These are phyloP conservation scores for Rhamphomyia laevipes DNA, from an alignment of 2,888 invertebrate genomes.

Conservation along the genomic window DNA sequence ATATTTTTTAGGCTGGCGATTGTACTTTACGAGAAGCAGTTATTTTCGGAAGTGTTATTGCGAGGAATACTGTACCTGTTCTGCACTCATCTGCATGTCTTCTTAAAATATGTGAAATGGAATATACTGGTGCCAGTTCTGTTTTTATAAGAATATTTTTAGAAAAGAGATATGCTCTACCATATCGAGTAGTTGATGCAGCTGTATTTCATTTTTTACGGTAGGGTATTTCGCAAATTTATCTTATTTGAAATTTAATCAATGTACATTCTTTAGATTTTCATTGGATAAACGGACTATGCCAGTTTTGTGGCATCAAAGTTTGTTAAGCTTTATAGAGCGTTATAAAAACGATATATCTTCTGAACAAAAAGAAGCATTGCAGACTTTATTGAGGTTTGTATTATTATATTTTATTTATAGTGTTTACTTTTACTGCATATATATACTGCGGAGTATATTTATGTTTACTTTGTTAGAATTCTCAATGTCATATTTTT, in stretches of 20 bases:
- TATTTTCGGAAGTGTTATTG: constrained; percentile 84
- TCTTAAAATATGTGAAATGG: constrained; percentile 94
- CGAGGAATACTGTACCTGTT: constrained; percentile 85
- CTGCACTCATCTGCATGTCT: constrained; percentile 92
- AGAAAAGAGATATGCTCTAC: constrained; percentile 96
- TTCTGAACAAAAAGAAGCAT: constrained; percentile 78
- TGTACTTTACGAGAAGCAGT: constrained; percentile 93
- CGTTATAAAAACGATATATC: constrained; percentile 92
- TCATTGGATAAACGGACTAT: constrained; percentile 68
- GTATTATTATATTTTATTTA: not conserved
- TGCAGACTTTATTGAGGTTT: constrained; percentile 58
- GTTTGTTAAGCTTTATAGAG: constrained; percentile 85
- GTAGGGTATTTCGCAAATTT: constrained; percentile 41
- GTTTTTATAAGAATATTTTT: constrained; percentile 88
- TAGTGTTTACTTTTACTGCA: not conserved
- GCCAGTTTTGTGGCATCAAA: constrained; percentile 96
- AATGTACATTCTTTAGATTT: constrained; percentile 47
- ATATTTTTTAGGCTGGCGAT: constrained; percentile 63
- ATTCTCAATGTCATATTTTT: constrained; percentile 17
- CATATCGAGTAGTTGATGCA: constrained; percentile 88
- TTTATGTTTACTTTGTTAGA: not conserved
- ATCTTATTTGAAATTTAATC: constrained; percentile 8
- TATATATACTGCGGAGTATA: not conserved
- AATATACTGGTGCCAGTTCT: constrained; percentile 90
- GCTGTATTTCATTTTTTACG: constrained; percentile 88